Base-by-base conservation (phyloP, 2,113 vertebrate species). In the Bagarius yarrelli region DNA sequence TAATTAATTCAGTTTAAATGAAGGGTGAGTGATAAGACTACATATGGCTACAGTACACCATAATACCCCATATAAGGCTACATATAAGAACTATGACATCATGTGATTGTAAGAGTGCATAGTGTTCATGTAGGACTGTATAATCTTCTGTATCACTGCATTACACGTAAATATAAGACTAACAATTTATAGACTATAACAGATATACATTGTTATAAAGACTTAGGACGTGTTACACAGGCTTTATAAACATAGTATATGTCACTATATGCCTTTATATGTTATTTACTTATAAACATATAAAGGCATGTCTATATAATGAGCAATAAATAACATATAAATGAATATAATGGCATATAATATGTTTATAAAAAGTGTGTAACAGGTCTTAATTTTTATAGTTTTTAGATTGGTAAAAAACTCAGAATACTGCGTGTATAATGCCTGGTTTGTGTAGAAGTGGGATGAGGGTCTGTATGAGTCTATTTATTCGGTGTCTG, bases 1-100 rank as follows among this genome's bases (percentile, higher is more conserved):
- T 21, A 4, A 6, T 40, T 63, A 6, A 63, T 3, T 2, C 34
- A n/a, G 34, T 12, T 66, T 23, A 66, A n/a, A 36, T 66, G 63
- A 66, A 40, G 6, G 11, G 34, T 66, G 8, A 66, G 63, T 21
- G 12, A 40, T 36, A 44, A 9, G 23, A 8, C 5, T 44, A 69
- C 34, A 40, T 67, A 67, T 21, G 16, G 19, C 21, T 40, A 8
- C 4, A 69, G 12, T 67, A 40, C 34, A 14, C 19, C 44, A 44
- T 69, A 69, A 27, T 23, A 71, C 44, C 16, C 67, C 44, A 71
- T 71, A 71, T 71, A 50, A 71, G 67, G 44, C 67, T 71, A 71
- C 25, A 30, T 71, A 27, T 52, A 4, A 71, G 44, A 8, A 27
- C 36, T 70, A 52, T 27, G 67, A 52, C 67, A 8, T 71, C 6